Percentiles rank a stretch among this genome's conserved stretches.
These are phyloP conservation scores for Colostygia pectinataria DNA, from an alignment of 2,888 invertebrate species.

Conservation along the genomic window DNA sequence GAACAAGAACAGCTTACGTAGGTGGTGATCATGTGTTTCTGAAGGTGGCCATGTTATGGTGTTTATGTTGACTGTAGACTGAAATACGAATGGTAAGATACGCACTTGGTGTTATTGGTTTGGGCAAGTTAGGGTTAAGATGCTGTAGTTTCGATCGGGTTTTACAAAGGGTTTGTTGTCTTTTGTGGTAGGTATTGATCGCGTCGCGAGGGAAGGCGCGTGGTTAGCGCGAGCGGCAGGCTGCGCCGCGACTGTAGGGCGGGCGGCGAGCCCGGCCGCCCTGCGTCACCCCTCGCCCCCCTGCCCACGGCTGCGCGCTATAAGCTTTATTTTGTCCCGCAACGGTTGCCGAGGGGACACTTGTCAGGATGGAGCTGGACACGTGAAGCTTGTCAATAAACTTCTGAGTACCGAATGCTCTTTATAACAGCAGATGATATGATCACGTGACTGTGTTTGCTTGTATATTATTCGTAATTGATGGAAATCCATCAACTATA, in stretches of 20 bases:
- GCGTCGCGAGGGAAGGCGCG: constrained; percentile 54
- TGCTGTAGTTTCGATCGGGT: constrained; percentile 33
- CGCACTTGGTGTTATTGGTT: constrained; percentile 20
- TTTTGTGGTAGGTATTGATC: constrained; percentile 64
- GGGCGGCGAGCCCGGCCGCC: constrained; percentile 43
- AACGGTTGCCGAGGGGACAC: constrained; percentile 54
- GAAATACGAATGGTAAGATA: constrained; percentile 45
- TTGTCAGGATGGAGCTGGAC: constrained; percentile 46
- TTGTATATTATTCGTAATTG: no score
- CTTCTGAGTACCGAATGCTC: constrained; percentile 25
- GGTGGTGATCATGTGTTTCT: constrained; percentile 67
- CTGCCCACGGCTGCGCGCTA: constrained; percentile 61
- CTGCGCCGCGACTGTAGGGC: constrained; percentile 74
- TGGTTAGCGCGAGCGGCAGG: constrained; percentile 73
- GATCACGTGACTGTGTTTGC: constrained; percentile 3
- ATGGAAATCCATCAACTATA: no score
- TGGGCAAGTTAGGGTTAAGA: constrained; percentile 11
- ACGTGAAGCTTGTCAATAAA: constrained; percentile 57
- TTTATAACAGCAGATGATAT: constrained; percentile 7
- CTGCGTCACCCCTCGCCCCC: constrained; percentile 38
- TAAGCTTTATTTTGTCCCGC: constrained; percentile 60
- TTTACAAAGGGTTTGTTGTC: constrained; percentile 45
- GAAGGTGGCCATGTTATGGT: constrained; percentile 61
- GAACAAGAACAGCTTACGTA: constrained; percentile 54
- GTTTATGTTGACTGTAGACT: constrained; percentile 46